These are phyloP conservation scores for Eristalis arbustorum DNA, from an alignment of 2,888 invertebrate species.

Conservation along the genomic window DNA sequence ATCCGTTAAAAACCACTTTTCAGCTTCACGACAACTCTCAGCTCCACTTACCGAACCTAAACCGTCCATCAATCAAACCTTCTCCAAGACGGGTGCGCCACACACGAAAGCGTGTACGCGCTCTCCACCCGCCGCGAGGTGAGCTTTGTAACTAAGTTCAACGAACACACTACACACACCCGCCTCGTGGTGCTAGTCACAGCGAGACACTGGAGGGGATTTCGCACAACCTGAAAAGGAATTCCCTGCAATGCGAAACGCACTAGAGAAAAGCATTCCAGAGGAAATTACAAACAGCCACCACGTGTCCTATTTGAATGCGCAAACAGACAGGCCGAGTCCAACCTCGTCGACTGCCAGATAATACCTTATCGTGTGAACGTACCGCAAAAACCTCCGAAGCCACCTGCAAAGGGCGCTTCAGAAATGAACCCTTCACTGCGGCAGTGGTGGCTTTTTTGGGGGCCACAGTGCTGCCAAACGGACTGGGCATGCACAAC, in stretches of 20 bases:
- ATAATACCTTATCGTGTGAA: slow-evolving; percentile 32
- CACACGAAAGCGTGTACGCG: neutral
- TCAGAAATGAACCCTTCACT: slow-evolving; percentile 20
- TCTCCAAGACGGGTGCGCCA: too few species aligned
- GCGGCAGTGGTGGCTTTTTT: slow-evolving; percentile 38
- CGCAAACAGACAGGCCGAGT: neutral
- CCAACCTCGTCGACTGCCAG: neutral
- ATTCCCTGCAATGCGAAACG: slow-evolving; percentile 11
- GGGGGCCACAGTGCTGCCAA: slow-evolving; percentile 46
- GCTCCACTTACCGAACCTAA: too few species aligned
- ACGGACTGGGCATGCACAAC: neutral
- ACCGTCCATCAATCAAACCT: too few species aligned
- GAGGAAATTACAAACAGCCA: slow-evolving; percentile 35
- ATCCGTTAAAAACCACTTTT: too few species aligned
- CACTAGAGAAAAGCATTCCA: neutral
- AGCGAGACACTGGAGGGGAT: neutral
- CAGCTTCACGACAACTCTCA: too few species aligned
- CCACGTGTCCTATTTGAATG: slow-evolving; percentile 5
- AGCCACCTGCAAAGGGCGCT: neutral
- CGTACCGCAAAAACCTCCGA: neutral
- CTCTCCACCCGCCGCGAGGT: neutral
- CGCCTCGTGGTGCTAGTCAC: neutral
- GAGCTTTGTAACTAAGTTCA: neutral
- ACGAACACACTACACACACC: neutral
- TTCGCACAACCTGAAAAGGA: neutral